Conservation (phyloP, 2,888 invertebrate species). For the Geophilus truncorum region DNA sequence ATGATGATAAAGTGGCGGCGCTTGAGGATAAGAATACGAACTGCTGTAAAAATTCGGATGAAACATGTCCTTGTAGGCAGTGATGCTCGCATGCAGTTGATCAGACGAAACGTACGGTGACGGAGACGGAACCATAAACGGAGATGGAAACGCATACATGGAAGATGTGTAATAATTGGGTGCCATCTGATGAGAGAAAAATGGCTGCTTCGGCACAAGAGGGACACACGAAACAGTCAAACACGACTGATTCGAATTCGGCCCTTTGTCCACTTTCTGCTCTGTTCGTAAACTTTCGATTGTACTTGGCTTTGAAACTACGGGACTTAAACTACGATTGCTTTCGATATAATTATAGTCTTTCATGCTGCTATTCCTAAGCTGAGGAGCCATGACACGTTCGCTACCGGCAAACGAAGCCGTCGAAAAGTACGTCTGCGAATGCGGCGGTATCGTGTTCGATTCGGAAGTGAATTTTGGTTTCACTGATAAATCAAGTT, state of each 20-base stretch:
- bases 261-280: not conserved
- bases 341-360: not conserved
- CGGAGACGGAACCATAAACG: conserved; percentile 10
- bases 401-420: not conserved
- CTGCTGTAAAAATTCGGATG: conserved; percentile 29
- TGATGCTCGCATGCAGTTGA: conserved; percentile 29
- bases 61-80: conserved; percentile 34
- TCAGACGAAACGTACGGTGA: conserved; percentile 19
- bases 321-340: not conserved
- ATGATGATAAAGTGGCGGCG: conserved; percentile 28
- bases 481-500: conserved; percentile 20
- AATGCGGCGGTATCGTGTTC: not conserved
- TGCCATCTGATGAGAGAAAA: not conserved
- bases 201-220: not conserved
- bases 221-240: not conserved
- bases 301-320: not conserved
- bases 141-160: conserved; percentile 10
- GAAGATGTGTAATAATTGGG: conserved; percentile 23
- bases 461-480: not conserved
- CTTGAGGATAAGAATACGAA: not conserved
- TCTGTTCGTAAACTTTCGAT: not conserved
- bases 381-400: not conserved
- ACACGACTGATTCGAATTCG: not conserved
- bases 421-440: not conserved
- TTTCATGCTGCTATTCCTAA: not conserved